Conservation (phyloP, 1,140 invertebrate species). For the Akabosia matsudoensis region DNA sequence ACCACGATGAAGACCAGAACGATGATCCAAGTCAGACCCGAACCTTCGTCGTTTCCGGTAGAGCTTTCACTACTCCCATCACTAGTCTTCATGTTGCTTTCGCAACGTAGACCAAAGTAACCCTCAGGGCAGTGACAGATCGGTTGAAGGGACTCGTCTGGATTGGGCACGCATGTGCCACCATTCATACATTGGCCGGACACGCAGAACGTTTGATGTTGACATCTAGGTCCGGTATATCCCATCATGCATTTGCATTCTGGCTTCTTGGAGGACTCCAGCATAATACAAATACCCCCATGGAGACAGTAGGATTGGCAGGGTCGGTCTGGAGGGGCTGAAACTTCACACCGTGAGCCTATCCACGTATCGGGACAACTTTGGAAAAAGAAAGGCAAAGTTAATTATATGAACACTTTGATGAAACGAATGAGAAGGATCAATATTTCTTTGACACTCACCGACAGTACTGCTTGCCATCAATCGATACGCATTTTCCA, state of each 20-base stretch:
- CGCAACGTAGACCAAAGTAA: constrained; percentile 51
- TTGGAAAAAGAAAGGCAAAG: constrained; percentile 17
- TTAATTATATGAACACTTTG: no score
- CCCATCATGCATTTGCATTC: constrained; percentile 59
- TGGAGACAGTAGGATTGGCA: constrained; percentile 61
- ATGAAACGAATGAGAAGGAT: not conserved
- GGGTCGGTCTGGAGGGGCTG: constrained; percentile 57
- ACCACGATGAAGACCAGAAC: constrained; percentile 48
- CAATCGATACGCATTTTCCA: constrained; percentile 52
- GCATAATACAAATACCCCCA: constrained; percentile 57
- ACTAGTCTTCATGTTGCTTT: constrained; percentile 38
- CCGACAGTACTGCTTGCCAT: constrained; percentile 51
- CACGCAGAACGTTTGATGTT: constrained; percentile 55
- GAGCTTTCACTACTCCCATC: not conserved
- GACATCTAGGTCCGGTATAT: constrained; percentile 59
- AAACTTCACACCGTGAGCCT: constrained; percentile 55
- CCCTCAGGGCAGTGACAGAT: constrained; percentile 51
- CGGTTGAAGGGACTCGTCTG: constrained; percentile 49
- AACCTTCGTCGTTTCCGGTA: constrained; percentile 19
- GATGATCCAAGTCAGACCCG: constrained; percentile 46
- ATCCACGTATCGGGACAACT: constrained; percentile 56
- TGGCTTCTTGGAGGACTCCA: constrained; percentile 48
- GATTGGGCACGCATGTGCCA: constrained; percentile 57
- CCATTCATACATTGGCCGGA: constrained; percentile 59
- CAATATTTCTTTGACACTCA: constrained; percentile 40